Evolutionary conservation across 2,113 vertebrate genomes (phyloP).

Genomic region (Pluvialis apricaria): DNA sequence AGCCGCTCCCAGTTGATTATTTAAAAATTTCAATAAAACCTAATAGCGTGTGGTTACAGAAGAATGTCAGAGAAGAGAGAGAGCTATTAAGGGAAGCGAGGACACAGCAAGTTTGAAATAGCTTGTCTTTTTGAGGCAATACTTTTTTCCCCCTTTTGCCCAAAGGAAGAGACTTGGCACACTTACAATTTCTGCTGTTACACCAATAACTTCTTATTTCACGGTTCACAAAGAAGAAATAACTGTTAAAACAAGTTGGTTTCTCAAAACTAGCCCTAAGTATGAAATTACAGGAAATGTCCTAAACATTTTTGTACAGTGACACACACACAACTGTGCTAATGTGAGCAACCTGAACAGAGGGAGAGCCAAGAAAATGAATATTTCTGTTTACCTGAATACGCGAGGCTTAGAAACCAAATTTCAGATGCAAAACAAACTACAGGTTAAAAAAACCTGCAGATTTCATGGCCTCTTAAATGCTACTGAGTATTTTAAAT

Average conservation of each 20-base stretch:
- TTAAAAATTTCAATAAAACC: neutral
- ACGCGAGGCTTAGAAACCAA: neutral
- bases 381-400: neutral
- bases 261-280: neutral
- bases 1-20: neutral
- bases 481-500: neutral
- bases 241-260: conserved; percentile 31
- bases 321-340: neutral
- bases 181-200: conserved; percentile 2
- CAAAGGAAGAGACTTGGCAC: neutral
- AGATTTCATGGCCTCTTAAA: neutral
- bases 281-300: conserved; percentile 48
- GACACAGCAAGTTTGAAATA: neutral
- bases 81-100: neutral
- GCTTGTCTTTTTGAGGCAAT: conserved; percentile 31
- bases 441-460: neutral
- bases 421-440: neutral
- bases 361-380: neutral
- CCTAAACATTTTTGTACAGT: neutral
- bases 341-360: neutral
- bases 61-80: neutral
- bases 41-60: neutral
- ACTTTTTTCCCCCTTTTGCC: neutral
- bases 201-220: conserved; percentile 29
- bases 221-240: neutral